phyloP scores from a whole-genome alignment of 2,113 vertebrate species.

The Anguilla rostrata region DNA sequence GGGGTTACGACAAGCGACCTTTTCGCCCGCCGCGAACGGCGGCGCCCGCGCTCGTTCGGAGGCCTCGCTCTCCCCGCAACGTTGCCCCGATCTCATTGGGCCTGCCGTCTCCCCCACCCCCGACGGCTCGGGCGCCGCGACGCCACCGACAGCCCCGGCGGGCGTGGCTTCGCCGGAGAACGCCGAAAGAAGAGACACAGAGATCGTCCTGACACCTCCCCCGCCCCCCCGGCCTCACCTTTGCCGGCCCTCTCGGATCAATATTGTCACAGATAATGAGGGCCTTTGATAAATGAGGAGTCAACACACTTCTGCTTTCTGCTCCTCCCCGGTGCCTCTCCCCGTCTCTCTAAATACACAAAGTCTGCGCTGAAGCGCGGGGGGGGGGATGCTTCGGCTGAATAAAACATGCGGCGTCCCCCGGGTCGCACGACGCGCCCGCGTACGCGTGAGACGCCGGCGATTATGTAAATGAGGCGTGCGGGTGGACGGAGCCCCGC shows the following conservation, averaged over 20 bases:
- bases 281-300: slow-evolving; percentile 56
- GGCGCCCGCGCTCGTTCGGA: background rate
- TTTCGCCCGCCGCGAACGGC: background rate
- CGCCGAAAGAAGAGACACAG: slow-evolving; percentile 31
- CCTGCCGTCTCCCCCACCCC: background rate
- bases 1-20: slow-evolving; percentile 23
- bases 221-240: slow-evolving; percentile 41
- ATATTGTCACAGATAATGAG: slow-evolving; percentile 61
- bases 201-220: slow-evolving; percentile 33
- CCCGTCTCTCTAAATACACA: slow-evolving; percentile 21
- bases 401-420: slow-evolving; percentile 10
- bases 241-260: slow-evolving; percentile 39
- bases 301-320: slow-evolving; percentile 43
- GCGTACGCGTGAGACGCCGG: background rate
- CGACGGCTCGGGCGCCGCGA: background rate
- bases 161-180: slow-evolving; percentile 29
- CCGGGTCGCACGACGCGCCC: background rate
- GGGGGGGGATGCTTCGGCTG: background rate
- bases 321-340: slow-evolving; percentile 14
- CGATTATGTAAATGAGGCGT: background rate
- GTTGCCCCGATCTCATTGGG: background rate
- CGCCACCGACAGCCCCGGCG: slow-evolving; percentile 30
- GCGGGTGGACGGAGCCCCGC: no score
- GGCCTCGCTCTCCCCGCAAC: background rate
- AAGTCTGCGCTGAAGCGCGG: background rate